Conservation (phyloP, 2,888 invertebrate species). For the Scaptomyza caliginosa region DNA sequence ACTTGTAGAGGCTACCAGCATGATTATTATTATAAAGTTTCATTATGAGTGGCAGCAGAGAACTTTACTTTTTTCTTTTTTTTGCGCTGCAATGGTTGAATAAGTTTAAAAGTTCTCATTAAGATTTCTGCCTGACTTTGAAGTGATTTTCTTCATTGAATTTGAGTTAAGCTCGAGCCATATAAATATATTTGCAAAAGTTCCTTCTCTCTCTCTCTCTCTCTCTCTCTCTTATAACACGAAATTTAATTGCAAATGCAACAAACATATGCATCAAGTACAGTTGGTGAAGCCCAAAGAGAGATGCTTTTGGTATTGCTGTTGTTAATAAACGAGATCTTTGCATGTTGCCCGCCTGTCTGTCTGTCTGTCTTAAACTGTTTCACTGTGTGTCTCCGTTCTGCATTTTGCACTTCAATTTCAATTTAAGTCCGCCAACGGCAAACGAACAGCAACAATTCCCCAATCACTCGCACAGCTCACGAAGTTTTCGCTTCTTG, state of each 20-base stretch:
- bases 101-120: not conserved
- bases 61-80: not conserved
- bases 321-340: not conserved
- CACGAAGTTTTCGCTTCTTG: no score
- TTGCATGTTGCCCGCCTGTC: not conserved
- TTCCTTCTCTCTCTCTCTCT: no score
- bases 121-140: not conserved
- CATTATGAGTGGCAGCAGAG: not conserved
- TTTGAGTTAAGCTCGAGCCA: not conserved
- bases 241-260: not conserved
- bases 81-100: not conserved
- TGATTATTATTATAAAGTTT: not conserved
- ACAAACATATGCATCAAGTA: not conserved
- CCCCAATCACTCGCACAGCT: constrained; percentile 4
- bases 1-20: not conserved
- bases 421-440: constrained; percentile 18
- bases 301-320: not conserved
- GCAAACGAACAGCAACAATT: not conserved
- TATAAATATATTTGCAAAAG: not conserved
- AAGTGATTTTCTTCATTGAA: not conserved
- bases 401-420: constrained; percentile 15
- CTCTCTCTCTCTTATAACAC: not conserved
- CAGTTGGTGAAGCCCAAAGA: not conserved
- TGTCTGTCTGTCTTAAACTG: not conserved
- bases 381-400: not conserved